Base-by-base conservation (phyloP, 2,113 vertebrate species). In the Camelus bactrianus region DNA sequence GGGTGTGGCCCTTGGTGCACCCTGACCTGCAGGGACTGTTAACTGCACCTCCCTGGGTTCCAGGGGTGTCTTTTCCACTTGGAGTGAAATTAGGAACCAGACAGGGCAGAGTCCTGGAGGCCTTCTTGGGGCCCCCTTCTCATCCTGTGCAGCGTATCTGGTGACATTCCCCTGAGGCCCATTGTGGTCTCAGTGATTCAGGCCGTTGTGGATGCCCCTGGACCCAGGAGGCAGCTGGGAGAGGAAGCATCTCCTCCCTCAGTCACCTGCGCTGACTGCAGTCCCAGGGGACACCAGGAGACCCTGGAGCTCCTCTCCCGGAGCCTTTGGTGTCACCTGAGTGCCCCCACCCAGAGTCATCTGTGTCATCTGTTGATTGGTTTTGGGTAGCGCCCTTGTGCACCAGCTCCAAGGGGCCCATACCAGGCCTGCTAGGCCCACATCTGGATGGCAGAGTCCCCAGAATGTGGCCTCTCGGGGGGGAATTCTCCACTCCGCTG, bases 331-430 rank as follows among this genome's bases (percentile, higher is more conserved):
- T 42, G 38, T 42, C 38, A 42, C 38, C 38, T 42, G 38, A 42
- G 38, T 42, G 38, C 38, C 38, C 38, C 38, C 13, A 16, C 52
- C 16, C 52, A 11, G 76, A 35, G 13, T n/a, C 4, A 5, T 3
- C 20, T 0, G 2, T 54, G 50, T 52, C 12, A 0, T 56, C 76
- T 58, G 10, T 9, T 32, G 50, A 38, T 10, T 76, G 70, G 67
- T 38, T 62, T 62, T 52, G 13, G 67, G 30, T 0, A 9, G 54
- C 0, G 0, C 52, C 54, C 16, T 73, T 48, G 12, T 1, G 2
- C 22, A 1, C 8, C 46, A 75, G 56, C 11, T 50, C 56, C 2
- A 0, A 1, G 22, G 82, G 28, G 38, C 26, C 2, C 17, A 10
- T 0, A 0, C 16, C 2, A 35, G 8, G 69, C 42, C 12, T 28